A percentile compares a stretch with the other conserved stretches of the same genome.
These are phyloP conservation scores for Agrypnia vestita DNA, from an alignment of 1,140 invertebrate genomes.

Conservation along the genomic window DNA sequence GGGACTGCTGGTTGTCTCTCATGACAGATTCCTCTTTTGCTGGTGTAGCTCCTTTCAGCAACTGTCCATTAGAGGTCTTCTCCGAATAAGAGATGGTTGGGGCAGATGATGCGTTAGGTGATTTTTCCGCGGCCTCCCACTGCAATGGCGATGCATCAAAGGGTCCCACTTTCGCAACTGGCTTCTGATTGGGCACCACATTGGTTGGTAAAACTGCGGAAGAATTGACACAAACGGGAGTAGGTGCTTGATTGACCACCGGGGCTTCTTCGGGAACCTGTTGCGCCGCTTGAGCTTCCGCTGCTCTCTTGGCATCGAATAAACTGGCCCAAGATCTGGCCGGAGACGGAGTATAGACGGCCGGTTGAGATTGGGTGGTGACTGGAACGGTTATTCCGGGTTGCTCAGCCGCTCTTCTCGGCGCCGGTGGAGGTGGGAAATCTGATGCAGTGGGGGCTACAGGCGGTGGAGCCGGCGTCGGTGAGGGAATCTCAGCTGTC, in stretches of 20 bases:
- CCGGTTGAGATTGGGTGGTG: constrained; percentile 62
- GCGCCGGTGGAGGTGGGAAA: constrained; percentile 70
- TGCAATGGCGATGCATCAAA: constrained; percentile 72
- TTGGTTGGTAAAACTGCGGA: constrained; percentile 19
- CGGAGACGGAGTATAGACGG: constrained; percentile 64
- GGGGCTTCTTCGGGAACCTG: constrained; percentile 26
- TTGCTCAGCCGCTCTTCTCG: constrained; percentile 65
- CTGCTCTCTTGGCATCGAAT: constrained; percentile 63
- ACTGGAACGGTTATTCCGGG: constrained; percentile 48
- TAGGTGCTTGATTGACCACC: constrained; percentile 48
- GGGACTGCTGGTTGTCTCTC: constrained; percentile 59
- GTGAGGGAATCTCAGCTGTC: constrained; percentile 63
- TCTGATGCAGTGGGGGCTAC: constrained; percentile 70
- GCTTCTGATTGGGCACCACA: constrained; percentile 66
- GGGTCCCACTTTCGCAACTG: constrained; percentile 75
- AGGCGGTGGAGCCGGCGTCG: constrained; percentile 65
- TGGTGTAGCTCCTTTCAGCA: constrained; percentile 21
- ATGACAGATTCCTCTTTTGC: constrained; percentile 62
- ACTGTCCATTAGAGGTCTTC: constrained; percentile 57
- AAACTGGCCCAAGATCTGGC: constrained; percentile 71
- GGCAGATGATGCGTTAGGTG: constrained; percentile 57
- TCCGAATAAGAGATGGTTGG: constrained; percentile 68
- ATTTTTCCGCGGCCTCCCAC: constrained; percentile 63
- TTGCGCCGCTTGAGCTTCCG: constrained; percentile 47
- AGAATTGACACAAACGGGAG: background rate